Base-by-base conservation (phyloP, 2,888 invertebrate genomes). In the Sepioteuthis lessoniana region DNA sequence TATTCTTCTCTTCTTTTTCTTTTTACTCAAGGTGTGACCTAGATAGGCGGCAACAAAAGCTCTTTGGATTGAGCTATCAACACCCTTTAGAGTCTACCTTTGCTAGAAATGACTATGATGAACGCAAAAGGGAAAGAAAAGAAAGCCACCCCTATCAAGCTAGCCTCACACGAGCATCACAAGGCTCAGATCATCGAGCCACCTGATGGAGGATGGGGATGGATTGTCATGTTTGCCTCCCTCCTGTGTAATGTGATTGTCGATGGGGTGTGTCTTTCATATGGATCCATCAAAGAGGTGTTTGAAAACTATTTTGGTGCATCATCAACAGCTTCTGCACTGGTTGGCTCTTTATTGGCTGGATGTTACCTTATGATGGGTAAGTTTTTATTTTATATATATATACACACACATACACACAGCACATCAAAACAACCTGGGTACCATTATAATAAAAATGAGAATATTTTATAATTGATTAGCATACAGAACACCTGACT, bases 261-360 rank as follows among this genome's bases (percentile, higher is more conserved):
- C 94, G 99, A 99, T 97, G 99, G 99, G 93, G 98, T 99, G 95
- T 98, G 99, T 95, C 99, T 98, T 97, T 98, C 98, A 90, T 98
- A 98, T 96, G 98, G 98, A 25, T 97, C 98, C 94, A 98, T 99
- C 95, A 97, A 98, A 94, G 96, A 97, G 0, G 97, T 98, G 21
- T 98, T n/a, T 93, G 97, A 98, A 93, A 94, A 97, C 0, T 98
- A 98, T 55, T 99, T 99, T 96, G 93, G 97, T 0, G 98, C 98
- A 97, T 94, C 98, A 94, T 98, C 98, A 95, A 98, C 98, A 0
- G 97, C 98, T 96, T 98, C 98, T 31, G 98, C 99, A 0, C 98
- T 98, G 94, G 98, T 99, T 90, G 98, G 98, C 92, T 99, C 99
- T 4, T 97, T 99, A 93, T 98, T 99, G 95, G 98, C 98, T 92